These are phyloP conservation scores for Moxostoma hubbsi DNA, from an alignment of 2,797 vertebrate species.

Conservation along the genomic window DNA sequence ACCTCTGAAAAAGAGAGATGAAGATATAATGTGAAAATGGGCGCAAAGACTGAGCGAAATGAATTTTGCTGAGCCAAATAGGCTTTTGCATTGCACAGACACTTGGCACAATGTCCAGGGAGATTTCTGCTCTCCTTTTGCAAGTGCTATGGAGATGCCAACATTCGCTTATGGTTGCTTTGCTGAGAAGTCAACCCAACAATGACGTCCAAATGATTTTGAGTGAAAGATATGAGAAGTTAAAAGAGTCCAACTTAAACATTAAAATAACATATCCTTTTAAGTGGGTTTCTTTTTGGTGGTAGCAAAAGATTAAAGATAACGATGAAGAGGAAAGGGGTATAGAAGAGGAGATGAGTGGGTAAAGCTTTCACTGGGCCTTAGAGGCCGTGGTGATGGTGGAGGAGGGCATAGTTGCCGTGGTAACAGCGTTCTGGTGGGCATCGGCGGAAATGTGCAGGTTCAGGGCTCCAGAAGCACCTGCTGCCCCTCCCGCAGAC, in stretches of 20 bases:
- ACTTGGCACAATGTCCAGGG: slow-evolving; percentile 51
- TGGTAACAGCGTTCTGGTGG: slow-evolving; percentile 89
- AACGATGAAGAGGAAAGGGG: slow-evolving; percentile 59
- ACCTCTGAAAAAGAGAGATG: slow-evolving; percentile 76
- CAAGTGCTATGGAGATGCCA: slow-evolving; percentile 52
- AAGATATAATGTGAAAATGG: slow-evolving; percentile 58
- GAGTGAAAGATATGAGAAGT: slow-evolving; percentile 37
- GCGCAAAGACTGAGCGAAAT: slow-evolving; percentile 22
- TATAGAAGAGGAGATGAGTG: slow-evolving; percentile 51
- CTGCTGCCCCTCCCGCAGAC: slow-evolving; percentile 83
- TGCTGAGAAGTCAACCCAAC: slow-evolving; percentile 13
- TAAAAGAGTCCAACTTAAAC: slow-evolving; percentile 33
- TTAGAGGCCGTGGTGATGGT: slow-evolving; percentile 98
- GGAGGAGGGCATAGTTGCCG: slow-evolving; percentile 84
- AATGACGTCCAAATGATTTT: slow-evolving; percentile 45
- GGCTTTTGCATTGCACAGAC: slow-evolving; percentile 47
- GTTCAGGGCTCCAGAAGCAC: slow-evolving; percentile 83
- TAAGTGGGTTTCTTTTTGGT: slow-evolving; percentile 78
- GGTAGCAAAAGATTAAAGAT: slow-evolving; percentile 82
- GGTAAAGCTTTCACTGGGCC: slow-evolving; percentile 88
- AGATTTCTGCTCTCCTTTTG: slow-evolving; percentile 38
- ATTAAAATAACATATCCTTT: slow-evolving; percentile 57
- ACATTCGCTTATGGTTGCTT: slow-evolving; percentile 52
- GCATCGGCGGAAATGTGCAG: slow-evolving; percentile 90
- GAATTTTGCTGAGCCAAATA: slow-evolving; percentile 33